phyloP scores from a whole-genome alignment of 2,113 vertebrate species.

The Ailuropoda melanoleuca region DNA sequence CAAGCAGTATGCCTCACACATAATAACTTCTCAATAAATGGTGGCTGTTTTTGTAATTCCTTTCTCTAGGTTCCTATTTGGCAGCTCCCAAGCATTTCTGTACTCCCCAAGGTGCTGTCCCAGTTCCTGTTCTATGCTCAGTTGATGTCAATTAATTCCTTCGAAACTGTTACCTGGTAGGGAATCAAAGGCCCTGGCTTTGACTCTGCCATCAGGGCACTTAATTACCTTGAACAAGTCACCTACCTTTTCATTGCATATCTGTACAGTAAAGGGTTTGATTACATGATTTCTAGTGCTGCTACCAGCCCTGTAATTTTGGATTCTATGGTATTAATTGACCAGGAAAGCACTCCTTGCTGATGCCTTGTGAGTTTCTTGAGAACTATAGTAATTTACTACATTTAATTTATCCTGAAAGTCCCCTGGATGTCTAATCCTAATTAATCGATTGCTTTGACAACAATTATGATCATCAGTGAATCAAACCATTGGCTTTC shows the following conservation, averaged over 20 bases:
- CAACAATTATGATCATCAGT: neutral
- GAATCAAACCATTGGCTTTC: neutral
- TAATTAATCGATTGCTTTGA: neutral
- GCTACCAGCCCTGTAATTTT: neutral
- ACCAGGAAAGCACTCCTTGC: neutral
- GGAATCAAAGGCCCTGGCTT: neutral
- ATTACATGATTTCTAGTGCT: neutral
- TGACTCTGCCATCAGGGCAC: neutral
- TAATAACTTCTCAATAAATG: slow-evolving; percentile 62
- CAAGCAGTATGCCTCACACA: neutral
- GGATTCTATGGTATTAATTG: neutral
- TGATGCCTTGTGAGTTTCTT: neutral
- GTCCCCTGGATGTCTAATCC: neutral
- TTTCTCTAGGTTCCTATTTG: slow-evolving; percentile 9
- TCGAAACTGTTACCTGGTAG: slow-evolving; percentile 35
- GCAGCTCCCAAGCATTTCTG: neutral
- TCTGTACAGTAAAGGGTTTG: neutral
- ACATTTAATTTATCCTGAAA: neutral
- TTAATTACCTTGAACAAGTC: slow-evolving; percentile 56
- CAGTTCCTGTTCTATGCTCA: slow-evolving; percentile 25
- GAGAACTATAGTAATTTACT: neutral
- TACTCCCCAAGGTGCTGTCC: slow-evolving; percentile 2
- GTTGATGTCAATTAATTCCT: slow-evolving; percentile 45
- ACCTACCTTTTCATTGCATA: slow-evolving; percentile 5
- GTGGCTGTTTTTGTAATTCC: neutral